Base-by-base conservation (phyloP, 2,888 invertebrate genomes). In the Saturnia pavonia region DNA sequence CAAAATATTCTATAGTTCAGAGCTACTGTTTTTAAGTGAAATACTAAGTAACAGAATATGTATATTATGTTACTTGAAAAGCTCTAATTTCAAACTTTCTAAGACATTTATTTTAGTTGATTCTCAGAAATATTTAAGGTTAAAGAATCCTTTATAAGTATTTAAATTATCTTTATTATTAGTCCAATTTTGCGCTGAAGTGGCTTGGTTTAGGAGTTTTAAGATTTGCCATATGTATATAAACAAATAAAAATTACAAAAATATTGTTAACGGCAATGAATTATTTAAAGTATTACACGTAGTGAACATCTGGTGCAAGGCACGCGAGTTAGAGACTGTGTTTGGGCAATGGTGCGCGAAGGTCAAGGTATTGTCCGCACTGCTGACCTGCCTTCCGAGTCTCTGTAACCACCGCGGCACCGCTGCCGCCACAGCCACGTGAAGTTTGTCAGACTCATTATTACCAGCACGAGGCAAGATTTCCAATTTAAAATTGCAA, bases 291-390 rank as follows among this genome's bases (percentile, higher is more conserved):
- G 34, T 73, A 75, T 45, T 63, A 70, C 73, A 73, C 66, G 69
- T 51, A 63, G 66, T 72, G 71, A 82, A 83, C 90, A 90, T 89
- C 90, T 89, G 88, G 85, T 88, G 84, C 84, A 83, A 83, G 80
- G 82, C 84, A 82, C 83, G 84, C 84, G 83, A 85, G 81, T 78
- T 73, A 78, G 79, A 82, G 81, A 83, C 88, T 90, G 88, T 90
- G 85, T 91, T 90, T 88, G 86, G 84, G 79, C 88, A 88, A 84
- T 85, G 87, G 80, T 74, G 88, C 92, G 88, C 83, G 92, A 92
- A 93, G 92, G 92, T 85, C 91, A 91, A 91, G 93, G 92, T 79
- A 84, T 84, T 79, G 84, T 83, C 83, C 83, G 85, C 87, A 83
- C 85, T 82, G 82, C 81, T 87, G 87, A 86, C 85, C 86, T 82